These are phyloP conservation scores for Drosophila histrio DNA, from an alignment of 2,888 invertebrate genomes.

Conservation along the genomic window DNA sequence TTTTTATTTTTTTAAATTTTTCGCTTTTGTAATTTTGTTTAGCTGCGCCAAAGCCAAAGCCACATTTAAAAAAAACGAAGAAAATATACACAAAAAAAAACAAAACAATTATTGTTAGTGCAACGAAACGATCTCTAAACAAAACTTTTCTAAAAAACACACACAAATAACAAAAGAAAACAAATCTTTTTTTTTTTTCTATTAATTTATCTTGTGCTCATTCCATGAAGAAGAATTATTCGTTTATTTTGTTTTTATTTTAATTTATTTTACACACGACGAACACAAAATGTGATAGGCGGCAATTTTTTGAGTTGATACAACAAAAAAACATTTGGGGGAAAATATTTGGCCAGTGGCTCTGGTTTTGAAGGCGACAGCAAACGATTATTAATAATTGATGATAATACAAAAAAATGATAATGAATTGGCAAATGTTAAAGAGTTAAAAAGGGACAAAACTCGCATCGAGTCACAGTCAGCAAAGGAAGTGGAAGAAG, in stretches of 20 bases:
- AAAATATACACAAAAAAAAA: constrained; percentile 16
- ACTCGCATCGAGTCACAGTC: constrained; percentile 63
- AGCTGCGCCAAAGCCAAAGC: constrained; percentile 54
- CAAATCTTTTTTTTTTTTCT: constrained; percentile 51
- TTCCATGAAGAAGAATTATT: constrained; percentile 64
- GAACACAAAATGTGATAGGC: constrained; percentile 74
- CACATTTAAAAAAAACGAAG: constrained; percentile 40
- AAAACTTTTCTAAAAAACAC: constrained; percentile 51
- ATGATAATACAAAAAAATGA: constrained; percentile 23
- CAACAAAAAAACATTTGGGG: constrained; percentile 55
- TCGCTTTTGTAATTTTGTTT: constrained; percentile 14
- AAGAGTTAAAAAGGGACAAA: constrained; percentile 25
- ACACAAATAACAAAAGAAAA: constrained; percentile 43
- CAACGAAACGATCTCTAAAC: constrained; percentile 77
- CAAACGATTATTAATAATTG: constrained; percentile 21
- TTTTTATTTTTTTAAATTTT: constrained; percentile 13
- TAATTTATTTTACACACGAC: constrained; percentile 61
- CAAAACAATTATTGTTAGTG: constrained; percentile 70
- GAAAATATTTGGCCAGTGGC: constrained; percentile 57
- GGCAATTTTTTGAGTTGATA: constrained; percentile 70
- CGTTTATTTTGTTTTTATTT: constrained; percentile 52
- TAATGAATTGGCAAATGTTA: constrained; percentile 65
- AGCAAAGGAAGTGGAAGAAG: constrained; percentile 37
- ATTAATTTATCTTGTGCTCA: constrained; percentile 77
- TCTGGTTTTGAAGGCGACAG: constrained; percentile 54